Evolutionary conservation across 2,797 vertebrate species (phyloP), one percentile per base, ranked within the genome.

Genomic region (Lepidocolaptes lacrymiger): DNA sequence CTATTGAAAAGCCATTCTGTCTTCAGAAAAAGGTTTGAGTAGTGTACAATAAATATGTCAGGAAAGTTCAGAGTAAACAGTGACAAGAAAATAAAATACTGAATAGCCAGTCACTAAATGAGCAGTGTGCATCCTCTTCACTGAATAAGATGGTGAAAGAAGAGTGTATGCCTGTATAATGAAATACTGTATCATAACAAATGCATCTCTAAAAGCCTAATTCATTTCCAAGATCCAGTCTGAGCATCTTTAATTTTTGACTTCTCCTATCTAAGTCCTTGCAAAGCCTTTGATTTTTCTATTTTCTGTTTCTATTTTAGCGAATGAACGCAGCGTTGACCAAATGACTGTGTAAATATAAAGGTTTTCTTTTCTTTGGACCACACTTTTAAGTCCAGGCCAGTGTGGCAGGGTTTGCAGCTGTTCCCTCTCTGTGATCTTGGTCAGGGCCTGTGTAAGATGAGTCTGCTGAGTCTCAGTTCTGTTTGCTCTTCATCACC

Each of bases 1-100:
- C 84, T 89, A 74, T 85, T 94, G 82, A 95, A 88, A 95, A 94
- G 73, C 76, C 94, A 81, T 95, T 94, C 85, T 83, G 49, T 22
- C 79, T 95, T 77, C 68, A 81, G 89, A 97, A 39, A 73, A 59
- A 55, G 82, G 62, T 62, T 92, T 93, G 79, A 88, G 81, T 81
- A 58, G 72, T 32, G 14, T 88, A 64, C 85, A 89, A 88, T 84
- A 95, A 94, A 95, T 88, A 61, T 8, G 1, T 91, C 93, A 94
- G 85, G 36, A 68, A 89, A 94, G 88, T 91, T 95, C 94, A 78
- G 76, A 77, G 89, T 56, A 95, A 95, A 92, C 68, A 88, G 51
- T 85, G 83, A 54, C 93, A 88, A 77, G 85, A 87, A 86, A 95
- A 84, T 84, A 88, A 85, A 95, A 81, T 66, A 58, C 27, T 81